These are phyloP conservation scores for Spea bombifrons DNA, from an alignment of 2,113 vertebrate species.

Conservation along the genomic window DNA sequence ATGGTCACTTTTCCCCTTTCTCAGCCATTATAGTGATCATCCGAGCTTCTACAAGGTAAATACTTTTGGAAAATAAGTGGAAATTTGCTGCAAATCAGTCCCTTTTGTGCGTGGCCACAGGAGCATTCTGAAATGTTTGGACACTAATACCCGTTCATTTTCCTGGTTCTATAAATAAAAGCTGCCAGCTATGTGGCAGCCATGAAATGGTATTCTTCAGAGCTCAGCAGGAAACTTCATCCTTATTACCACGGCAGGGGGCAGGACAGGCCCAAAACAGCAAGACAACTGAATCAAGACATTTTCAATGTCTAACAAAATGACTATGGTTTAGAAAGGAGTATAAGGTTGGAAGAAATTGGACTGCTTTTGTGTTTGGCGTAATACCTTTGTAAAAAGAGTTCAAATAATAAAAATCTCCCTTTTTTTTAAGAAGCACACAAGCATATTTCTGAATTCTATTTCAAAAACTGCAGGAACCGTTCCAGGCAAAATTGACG, in stretches of 20 bases:
- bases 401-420: constrained; percentile 65
- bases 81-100: constrained; percentile 99
- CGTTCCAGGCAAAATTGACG: constrained; percentile 47
- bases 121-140: constrained; percentile 99
- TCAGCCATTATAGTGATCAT: constrained; percentile 74
- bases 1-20: constrained; percentile 66
- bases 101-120: constrained; percentile 98
- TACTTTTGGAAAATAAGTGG: constrained; percentile 99
- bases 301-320: constrained; percentile 99
- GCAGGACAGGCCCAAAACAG: constrained; percentile 93
- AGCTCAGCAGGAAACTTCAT: constrained; percentile 96
- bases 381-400: constrained; percentile 76
- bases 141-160: constrained; percentile 99
- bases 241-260: constrained; percentile 99
- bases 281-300: constrained; percentile 99
- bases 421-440: constrained; percentile 50
- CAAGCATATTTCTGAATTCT: constrained; percentile 64
- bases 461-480: constrained; percentile 60
- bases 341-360: constrained; percentile 79
- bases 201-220: constrained; percentile 99
- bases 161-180: constrained; percentile 99
- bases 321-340: constrained; percentile 88
- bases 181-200: constrained; percentile 94
- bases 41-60: constrained; percentile 78
- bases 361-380: constrained; percentile 68